Evolutionary conservation across 2,888 invertebrate genomes (phyloP), one percentile per base, ranked within the genome.

Genomic region (Plutella xylostella): DNA sequence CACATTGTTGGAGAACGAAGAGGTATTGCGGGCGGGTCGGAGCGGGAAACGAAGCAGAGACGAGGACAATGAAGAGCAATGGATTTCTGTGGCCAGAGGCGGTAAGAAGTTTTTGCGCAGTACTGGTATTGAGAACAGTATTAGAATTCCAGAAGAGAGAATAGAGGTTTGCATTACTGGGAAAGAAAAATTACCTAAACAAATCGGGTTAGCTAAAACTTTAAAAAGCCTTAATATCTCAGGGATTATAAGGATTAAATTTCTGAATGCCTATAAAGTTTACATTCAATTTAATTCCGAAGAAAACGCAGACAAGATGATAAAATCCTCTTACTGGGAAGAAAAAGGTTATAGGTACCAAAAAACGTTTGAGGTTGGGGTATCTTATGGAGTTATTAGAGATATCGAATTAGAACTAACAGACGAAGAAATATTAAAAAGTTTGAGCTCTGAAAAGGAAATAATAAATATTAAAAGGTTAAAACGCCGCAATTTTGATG

Each of bases 371-470:
- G 49, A 52, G 12, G 47, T 50, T 1, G 44, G 40, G 2, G 2
- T 45, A 6, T 48, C 50, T 6, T 50, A 45, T 43, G 52, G 49
- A 4, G 41, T 51, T 19, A 41, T 52, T 3, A 46, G 22, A 15
- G 40, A 49, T 15, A 44, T 51, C 4, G 50, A 52, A 2, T 4
- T 46, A 1, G 50, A 49, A 6, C 14, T 51, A 1, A n/a, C 45
- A 2, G 48, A 48, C 6, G 45, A 50, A n/a, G 48, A 48, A 21
- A 4, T 51, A 7, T n/a, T 45, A 7, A 19, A 47, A 18, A 38
- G 34, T 19, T 25, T 49, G 3, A 7, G 5, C 4, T n/a, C 40
- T 12, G 41, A 41, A 0, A 14, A 12, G 1, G 40, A 45, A 5
- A 41, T 51, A 9, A 22, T 39, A 6, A 35, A 45, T 1, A 44